Conservation (phyloP, 2,797 vertebrate genomes). For the Lycodopsis pacificus region DNA sequence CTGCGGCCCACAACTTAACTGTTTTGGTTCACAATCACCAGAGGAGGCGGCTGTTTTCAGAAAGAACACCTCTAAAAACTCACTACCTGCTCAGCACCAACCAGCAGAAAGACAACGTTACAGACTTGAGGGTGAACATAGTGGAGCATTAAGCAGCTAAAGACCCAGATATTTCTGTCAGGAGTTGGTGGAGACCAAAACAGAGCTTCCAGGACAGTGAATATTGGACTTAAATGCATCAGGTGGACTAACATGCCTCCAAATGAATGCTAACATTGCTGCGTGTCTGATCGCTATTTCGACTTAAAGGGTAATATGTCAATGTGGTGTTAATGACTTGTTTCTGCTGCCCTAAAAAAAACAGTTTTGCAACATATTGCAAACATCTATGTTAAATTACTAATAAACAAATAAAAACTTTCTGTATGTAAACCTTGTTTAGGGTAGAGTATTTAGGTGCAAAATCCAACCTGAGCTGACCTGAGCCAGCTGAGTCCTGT, state of each 20-base stretch:
- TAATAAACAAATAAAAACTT: not conserved
- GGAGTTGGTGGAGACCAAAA: not conserved
- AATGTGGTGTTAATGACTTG: not conserved
- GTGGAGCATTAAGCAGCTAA: not conserved
- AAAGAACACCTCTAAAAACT: not conserved
- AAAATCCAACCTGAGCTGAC: slow-evolving; percentile 46
- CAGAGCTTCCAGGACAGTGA: not conserved
- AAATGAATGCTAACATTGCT: not conserved
- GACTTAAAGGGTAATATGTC: not conserved
- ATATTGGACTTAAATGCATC: not conserved
- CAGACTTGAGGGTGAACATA: not conserved
- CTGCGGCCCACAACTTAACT: not conserved
- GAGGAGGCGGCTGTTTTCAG: not conserved
- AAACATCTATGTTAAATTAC: slow-evolving; percentile 3
- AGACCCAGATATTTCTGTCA: not conserved
- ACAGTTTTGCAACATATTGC: not conserved
- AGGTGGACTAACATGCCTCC: not conserved
- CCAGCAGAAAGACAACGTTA: not conserved
- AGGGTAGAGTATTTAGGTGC: not conserved
- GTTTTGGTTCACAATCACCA: not conserved
- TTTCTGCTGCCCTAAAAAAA: not conserved
- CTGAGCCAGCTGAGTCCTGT: slow-evolving; percentile 36
- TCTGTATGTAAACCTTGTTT: not conserved
- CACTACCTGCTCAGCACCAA: not conserved
- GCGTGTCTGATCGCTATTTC: not conserved